Base-by-base conservation (phyloP, 2,113 vertebrate genomes). In the Anarrhichthys ocellatus region DNA sequence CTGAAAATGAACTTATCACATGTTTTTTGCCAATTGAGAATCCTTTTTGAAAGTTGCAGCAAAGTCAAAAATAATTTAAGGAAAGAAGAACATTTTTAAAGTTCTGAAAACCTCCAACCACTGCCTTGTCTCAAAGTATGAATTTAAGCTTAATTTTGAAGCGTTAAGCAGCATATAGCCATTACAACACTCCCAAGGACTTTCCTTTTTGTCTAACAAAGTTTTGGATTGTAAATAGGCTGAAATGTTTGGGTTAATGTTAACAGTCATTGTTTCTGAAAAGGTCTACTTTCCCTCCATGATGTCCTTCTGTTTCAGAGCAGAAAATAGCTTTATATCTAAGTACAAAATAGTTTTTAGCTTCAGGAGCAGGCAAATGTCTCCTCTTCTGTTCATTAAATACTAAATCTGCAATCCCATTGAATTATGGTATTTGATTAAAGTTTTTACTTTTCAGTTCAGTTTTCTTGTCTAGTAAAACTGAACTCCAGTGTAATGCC, bases 401-500 rank as follows among this genome's bases (percentile, higher is more conserved):
- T 42, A 74, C 38, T 40, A 48, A 20, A 73, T 38, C 18, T 42
- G 24, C 7, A 6, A 14, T 24, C 22, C 2, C n/a, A 0, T 15
- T 38, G 2, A 29, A 18, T 71, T 65, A 8, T 67, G 22, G 62
- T 6, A 22, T 64, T 73, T 73, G 48, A 50, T 50, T 50, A n/a
- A 50, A 46, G 7, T 56, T 69, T 48, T 74, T 62, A 40, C 29
- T 50, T 69, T 46, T 14, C 8, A 73, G 20, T 73, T 70, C 3
- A 38, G 4, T 20, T 77, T 73, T 66, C 9, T 9, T 3, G 10
- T 79, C 22, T 77, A 32, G 20, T 56, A 48, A 54, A 76, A 29
- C 15, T 44, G 54, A 54, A 15, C 14, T 72, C 9, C 61, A 22
- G 6, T 6, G 15, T 64, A 50, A 15, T 9, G 7, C 81, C 85